Evolutionary conservation across 2,113 vertebrate species (phyloP), one percentile per base, ranked within the genome.

Genomic region (Phoenicopterus ruber): DNA sequence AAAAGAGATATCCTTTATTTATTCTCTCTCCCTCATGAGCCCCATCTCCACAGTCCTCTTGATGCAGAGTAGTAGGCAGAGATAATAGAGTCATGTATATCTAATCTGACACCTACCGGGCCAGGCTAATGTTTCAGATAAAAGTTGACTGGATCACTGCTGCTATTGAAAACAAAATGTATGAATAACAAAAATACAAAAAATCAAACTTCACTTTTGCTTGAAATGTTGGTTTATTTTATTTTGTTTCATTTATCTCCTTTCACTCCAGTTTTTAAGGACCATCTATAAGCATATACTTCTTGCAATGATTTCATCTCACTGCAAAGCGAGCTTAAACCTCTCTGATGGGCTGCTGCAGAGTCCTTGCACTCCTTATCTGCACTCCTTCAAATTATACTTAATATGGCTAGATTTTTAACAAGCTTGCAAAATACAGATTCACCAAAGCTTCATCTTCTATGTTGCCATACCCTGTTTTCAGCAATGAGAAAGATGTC

Each of bases 31-130:
- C 47, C 59, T 97, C 93, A 96, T 85, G 36, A 96, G 94, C 65
- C 87, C 66, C 88, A 97, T 97, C 77, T 97, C 67, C 94, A 97
- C 94, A 97, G 87, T 98, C 94, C 91, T 96, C 97, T 97, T 97
- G 97, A 98, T 97, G 96, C 92, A 97, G 89, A 97, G 93, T 92
- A 97, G 82, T 67, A 97, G 94, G 97, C 92, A 97, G 92, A 97
- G 90, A 96, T 97, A 98, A 98, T 96, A 85, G 95, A 97, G 72
- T 97, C 98, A 98, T 94, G 96, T 92, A 97, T 98, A 98, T 98
- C 97, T 98, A 98, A 98, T 98, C 97, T 98, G 97, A 98, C 98
- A 98, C 98, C 97, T 98, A 96, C 97, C 97, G 97, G 94, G 97
- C 88, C 95, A 95, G 82, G 82, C 96, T 98, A 98, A 98, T 96